Evolutionary conservation across 2,113 vertebrate genomes (phyloP).

Genomic region (Cichladusa arquata): DNA sequence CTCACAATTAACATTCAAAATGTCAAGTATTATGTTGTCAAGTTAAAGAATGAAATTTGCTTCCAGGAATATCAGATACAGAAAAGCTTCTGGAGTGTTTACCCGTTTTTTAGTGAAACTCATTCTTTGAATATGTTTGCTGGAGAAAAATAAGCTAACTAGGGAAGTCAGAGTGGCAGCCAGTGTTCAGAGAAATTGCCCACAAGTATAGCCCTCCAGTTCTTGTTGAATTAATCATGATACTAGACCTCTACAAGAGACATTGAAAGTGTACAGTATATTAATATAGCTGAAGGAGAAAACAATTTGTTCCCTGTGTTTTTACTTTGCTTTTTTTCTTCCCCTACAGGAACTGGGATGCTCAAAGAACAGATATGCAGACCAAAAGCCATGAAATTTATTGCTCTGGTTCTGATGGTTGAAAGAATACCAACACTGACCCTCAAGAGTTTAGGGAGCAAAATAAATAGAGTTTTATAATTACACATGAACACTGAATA

Average conservation of each 20-base stretch:
- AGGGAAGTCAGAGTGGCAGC: not conserved
- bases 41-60: not conserved
- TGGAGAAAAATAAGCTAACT: not conserved
- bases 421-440: not conserved
- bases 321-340: not conserved
- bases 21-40: not conserved
- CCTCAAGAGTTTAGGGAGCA: not conserved
- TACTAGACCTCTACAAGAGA: not conserved
- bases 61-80: not conserved
- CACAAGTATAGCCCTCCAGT: not conserved
- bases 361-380: not conserved
- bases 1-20: not conserved
- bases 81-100: not conserved
- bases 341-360: not conserved
- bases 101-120: not conserved
- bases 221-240: not conserved
- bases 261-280: not conserved
- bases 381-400: not conserved
- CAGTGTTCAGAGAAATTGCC: not conserved
- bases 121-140: not conserved
- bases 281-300: not conserved
- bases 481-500: not conserved
- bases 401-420: not conserved
- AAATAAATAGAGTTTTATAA: not conserved
- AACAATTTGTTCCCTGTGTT: not conserved